These are phyloP conservation scores for Alsophila aescularia DNA, from an alignment of 2,888 invertebrate genomes.

Conservation along the genomic window DNA sequence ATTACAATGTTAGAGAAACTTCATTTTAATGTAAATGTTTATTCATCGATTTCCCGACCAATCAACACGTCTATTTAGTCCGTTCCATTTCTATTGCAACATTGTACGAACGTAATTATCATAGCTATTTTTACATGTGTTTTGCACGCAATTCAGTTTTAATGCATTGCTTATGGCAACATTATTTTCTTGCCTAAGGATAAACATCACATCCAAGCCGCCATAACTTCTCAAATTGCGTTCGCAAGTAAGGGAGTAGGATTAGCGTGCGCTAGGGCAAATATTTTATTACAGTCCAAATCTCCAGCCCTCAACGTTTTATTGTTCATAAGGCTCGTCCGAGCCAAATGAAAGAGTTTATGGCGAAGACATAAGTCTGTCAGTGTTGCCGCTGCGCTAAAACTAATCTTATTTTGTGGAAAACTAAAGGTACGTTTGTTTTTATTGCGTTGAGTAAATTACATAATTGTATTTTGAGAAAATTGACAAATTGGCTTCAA, in stretches of 20 bases:
- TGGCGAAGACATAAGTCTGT: conserved; percentile 79
- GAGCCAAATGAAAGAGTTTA: conserved; percentile 85
- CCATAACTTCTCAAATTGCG: conserved; percentile 83
- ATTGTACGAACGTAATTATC: conserved; percentile 22
- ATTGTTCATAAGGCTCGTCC: conserved; percentile 85
- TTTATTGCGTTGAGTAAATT: not conserved
- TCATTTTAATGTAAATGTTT: not conserved
- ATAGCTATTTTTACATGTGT: conserved; percentile 28
- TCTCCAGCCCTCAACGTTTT: conserved; percentile 84
- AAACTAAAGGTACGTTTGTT: conserved; percentile 24
- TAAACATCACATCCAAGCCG: conserved; percentile 52
- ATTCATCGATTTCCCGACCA: conserved; percentile 1
- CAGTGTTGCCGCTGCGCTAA: conserved; percentile 70
- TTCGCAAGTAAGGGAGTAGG: conserved; percentile 80
- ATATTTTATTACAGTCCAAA: conserved; percentile 85
- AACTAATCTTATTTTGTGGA: conserved; percentile 49
- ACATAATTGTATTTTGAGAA: not conserved
- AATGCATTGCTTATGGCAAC: conserved; percentile 32
- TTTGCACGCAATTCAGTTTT: conserved; percentile 31
- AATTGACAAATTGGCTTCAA: not conserved
- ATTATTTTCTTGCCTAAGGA: conserved; percentile 49
- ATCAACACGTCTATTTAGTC: conserved; percentile 19
- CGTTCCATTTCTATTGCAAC: conserved; percentile 36
- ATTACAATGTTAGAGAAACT: too few species aligned
- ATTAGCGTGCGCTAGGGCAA: conserved; percentile 83